Conservation (phyloP, 2,797 vertebrate genomes). For the Eptatretus atami region DNA sequence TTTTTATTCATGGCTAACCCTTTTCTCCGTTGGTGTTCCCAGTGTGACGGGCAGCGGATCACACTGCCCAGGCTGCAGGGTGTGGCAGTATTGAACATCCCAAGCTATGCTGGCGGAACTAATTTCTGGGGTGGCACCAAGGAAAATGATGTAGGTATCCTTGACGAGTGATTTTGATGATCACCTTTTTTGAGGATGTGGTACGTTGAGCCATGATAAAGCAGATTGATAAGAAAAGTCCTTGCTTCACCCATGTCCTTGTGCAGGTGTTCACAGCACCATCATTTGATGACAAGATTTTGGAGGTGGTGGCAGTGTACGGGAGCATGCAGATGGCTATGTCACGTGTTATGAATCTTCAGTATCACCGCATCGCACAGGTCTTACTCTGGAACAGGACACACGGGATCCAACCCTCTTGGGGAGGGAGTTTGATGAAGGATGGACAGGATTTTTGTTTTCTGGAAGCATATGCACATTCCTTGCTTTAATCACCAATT, state of each 20-base stretch:
- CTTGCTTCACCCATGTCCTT: slow-evolving; percentile 7
- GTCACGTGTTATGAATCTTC: slow-evolving; percentile 64
- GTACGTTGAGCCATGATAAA: not conserved
- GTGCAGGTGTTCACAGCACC: slow-evolving; percentile 56
- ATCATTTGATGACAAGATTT: slow-evolving; percentile 71
- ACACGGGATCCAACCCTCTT: not conserved
- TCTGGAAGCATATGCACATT: too few species aligned
- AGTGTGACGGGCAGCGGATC: slow-evolving; percentile 69
- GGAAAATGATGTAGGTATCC: slow-evolving; percentile 60
- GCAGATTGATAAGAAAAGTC: too few species aligned
- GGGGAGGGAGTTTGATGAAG: too few species aligned
- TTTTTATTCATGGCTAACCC: not conserved
- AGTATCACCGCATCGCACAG: slow-evolving; percentile 88
- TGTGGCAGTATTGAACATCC: slow-evolving; percentile 79
- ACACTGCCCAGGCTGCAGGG: slow-evolving; percentile 77
- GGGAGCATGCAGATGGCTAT: slow-evolving; percentile 97
- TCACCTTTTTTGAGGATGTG: too few species aligned
- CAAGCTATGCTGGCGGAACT: slow-evolving; percentile 75
- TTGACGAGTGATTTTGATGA: not conserved
- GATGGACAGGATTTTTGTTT: too few species aligned
- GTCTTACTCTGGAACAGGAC: slow-evolving; percentile 14
- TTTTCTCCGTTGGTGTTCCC: not conserved
- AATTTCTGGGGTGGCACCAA: slow-evolving; percentile 98
- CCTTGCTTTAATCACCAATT: too few species aligned
- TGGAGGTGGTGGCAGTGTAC: slow-evolving; percentile 83